Evolutionary conservation across 1,140 invertebrate species (phyloP).

Genomic region (Drosophila oshimai): DNA sequence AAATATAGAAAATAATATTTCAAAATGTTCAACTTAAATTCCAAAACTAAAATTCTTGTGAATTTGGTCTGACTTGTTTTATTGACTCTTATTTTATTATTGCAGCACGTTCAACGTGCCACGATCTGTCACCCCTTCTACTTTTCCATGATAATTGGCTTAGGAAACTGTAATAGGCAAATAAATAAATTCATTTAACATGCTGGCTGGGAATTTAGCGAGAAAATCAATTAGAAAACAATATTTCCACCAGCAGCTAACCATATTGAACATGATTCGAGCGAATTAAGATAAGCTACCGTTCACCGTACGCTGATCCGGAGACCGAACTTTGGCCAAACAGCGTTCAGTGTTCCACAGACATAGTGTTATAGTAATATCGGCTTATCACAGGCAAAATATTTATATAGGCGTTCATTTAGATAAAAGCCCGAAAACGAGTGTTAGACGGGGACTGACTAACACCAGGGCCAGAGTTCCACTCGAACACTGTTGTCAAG

Average conservation of each 20-base stretch:
- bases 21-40: too few relatives aligned
- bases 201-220: conserved; percentile 8
- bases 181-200: conserved; percentile 30
- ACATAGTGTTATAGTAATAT: conserved; percentile 22
- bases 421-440: conserved; percentile 33
- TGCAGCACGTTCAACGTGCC: conserved; percentile 2
- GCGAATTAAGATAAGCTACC: conserved; percentile 11
- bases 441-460: conserved; percentile 20
- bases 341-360: conserved; percentile 10
- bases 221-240: conserved; percentile 5
- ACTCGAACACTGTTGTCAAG: conserved; percentile 25
- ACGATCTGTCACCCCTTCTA: conserved; percentile 9
- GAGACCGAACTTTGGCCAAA: conserved; percentile 20
- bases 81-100: not conserved
- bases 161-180: conserved; percentile 23
- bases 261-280: conserved; percentile 2
- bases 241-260: not conserved
- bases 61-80: not conserved
- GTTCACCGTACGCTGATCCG: conserved; percentile 18
- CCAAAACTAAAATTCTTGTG: too few relatives aligned
- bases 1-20: too few relatives aligned
- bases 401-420: conserved; percentile 44
- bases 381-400: conserved; percentile 52
- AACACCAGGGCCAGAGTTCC: conserved; percentile 15
- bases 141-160: conserved; percentile 6